Conservation (phyloP, 2,888 invertebrate genomes). For the Eupithecia abbreviata region DNA sequence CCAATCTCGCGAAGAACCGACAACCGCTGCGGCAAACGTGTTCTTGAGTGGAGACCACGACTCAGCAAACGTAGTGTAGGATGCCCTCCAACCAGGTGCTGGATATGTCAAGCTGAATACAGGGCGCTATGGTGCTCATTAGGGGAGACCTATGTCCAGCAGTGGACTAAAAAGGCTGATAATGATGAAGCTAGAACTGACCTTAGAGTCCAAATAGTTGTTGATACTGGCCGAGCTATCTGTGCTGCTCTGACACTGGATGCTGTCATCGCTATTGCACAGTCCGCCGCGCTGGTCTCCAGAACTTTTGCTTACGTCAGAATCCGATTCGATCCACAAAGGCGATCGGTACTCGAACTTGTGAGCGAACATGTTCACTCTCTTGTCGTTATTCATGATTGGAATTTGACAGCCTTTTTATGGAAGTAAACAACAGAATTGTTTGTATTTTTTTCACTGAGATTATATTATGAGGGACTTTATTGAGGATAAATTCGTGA, state of each 20-base stretch:
- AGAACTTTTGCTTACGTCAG: slow-evolving; percentile 63
- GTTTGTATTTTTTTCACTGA: background rate
- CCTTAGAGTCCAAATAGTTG: slow-evolving; percentile 79
- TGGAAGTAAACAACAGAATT: too few species aligned
- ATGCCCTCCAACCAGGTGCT: too few species aligned
- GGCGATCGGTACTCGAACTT: slow-evolving; percentile 80
- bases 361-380: slow-evolving; percentile 71
- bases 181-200: slow-evolving; percentile 36
- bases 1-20: too few species aligned
- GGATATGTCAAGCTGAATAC: too few species aligned
- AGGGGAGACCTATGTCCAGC: too few species aligned
- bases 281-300: slow-evolving; percentile 54
- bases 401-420: background rate
- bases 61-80: too few species aligned
- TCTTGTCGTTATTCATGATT: slow-evolving; percentile 58
- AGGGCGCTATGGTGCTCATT: too few species aligned
- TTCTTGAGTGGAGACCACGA: too few species aligned
- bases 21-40: too few species aligned
- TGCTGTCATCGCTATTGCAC: slow-evolving; percentile 68
- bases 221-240: slow-evolving; percentile 76
- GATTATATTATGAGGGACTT: background rate
- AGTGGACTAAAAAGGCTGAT: too few species aligned
- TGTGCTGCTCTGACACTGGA: slow-evolving; percentile 57
- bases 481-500: background rate
- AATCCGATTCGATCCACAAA: slow-evolving; percentile 79